A percentile compares a stretch with the other conserved stretches of the same genome.
These are phyloP conservation scores for Harpegnathos saltator DNA, from an alignment of 1,140 invertebrate species.

Conservation along the genomic window DNA sequence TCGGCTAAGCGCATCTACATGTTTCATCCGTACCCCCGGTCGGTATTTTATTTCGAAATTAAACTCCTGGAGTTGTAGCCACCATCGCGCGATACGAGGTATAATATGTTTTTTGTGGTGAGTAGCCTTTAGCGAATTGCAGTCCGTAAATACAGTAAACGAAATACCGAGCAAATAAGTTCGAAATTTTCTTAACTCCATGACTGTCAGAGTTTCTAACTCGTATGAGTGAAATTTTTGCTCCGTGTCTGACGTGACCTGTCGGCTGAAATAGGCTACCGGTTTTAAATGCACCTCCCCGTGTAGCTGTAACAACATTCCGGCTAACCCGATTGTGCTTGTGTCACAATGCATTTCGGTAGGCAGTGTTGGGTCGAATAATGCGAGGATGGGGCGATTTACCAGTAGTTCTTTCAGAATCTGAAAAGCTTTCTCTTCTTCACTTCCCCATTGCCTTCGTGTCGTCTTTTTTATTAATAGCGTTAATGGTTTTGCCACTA, in stretches of 20 bases:
- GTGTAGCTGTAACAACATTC: not conserved
- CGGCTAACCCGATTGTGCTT: not conserved
- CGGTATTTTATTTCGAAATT: conserved; percentile 18
- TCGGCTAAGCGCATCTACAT: conserved; percentile 2
- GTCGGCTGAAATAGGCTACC: conserved; percentile 74
- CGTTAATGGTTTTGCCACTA: not conserved
- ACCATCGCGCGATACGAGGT: not conserved
- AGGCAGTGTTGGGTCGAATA: not conserved
- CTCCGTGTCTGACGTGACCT: conserved; percentile 84
- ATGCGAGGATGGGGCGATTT: conserved; percentile 12
- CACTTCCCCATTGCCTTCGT: not conserved
- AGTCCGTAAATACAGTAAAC: conserved; percentile 9
- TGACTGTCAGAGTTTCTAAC: conserved; percentile 40
- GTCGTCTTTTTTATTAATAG: not conserved
- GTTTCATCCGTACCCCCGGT: not conserved
- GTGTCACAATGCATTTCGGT: conserved; percentile 12
- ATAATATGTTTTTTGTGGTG: conserved; percentile 1
- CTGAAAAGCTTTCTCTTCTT: not conserved
- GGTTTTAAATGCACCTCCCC: not conserved
- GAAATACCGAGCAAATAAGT: conserved; percentile 42
- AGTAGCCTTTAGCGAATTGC: conserved; percentile 7
- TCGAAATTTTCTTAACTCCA: conserved; percentile 5
- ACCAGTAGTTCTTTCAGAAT: not conserved
- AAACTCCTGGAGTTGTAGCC: not conserved
- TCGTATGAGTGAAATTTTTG: conserved; percentile 70